These are phyloP conservation scores for Camarhynchus parvulus DNA, from an alignment of 2,113 vertebrate species.

Conservation along the genomic window DNA sequence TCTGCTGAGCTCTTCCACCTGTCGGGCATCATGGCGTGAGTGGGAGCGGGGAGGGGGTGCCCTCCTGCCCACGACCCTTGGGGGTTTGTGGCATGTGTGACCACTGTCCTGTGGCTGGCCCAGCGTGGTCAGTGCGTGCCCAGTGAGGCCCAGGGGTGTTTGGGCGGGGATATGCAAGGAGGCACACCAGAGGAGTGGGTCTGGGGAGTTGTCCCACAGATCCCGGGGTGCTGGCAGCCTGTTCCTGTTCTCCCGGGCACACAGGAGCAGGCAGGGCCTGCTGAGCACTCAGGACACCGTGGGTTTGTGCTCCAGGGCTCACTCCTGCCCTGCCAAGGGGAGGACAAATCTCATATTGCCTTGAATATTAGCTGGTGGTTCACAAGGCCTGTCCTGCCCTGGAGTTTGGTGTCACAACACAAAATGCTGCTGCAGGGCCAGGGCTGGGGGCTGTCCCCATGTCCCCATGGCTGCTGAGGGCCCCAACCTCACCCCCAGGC, in stretches of 20 bases:
- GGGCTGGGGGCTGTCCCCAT: background rate
- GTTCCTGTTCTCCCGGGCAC: rapidly evolving
- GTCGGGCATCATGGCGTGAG: constrained; percentile 99
- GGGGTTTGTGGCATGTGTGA: background rate
- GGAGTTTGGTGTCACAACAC: background rate
- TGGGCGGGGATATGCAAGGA: background rate
- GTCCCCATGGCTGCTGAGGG: background rate
- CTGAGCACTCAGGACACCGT: rapidly evolving
- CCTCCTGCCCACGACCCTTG: background rate
- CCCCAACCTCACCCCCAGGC: constrained; percentile 61
- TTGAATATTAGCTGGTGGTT: background rate
- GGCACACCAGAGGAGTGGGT: background rate
- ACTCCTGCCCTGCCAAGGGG: background rate
- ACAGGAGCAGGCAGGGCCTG: background rate
- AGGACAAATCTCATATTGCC: background rate
- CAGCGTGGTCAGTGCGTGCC: rapidly evolving
- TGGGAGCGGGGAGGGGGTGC: background rate
- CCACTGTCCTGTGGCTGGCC: background rate
- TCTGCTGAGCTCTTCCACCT: constrained; percentile 96
- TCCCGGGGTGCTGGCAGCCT: background rate
- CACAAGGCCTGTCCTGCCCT: background rate
- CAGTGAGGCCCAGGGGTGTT: background rate
- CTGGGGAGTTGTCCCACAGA: background rate
- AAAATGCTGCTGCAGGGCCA: background rate
- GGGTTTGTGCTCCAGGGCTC: background rate